Conservation (phyloP, 2,888 invertebrate species). For the Cylloceria caligata region DNA sequence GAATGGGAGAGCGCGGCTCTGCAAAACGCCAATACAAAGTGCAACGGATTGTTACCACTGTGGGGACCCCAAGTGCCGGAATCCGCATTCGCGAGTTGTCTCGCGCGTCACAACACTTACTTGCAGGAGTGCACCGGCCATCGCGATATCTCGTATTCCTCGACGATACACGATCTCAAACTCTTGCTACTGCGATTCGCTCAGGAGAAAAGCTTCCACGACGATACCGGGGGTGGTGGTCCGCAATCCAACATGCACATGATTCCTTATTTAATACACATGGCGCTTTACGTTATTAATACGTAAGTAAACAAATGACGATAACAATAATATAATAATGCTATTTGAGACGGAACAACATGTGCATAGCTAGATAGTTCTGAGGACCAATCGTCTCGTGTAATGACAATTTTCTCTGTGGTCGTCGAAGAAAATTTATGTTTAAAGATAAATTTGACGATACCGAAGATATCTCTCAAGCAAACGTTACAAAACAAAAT, state of each 20-base stretch:
- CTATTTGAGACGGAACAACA: neutral
- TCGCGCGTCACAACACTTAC: conserved; percentile 96
- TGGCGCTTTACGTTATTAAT: conserved; percentile 97
- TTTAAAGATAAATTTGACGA: neutral
- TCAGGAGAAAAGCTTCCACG: conserved; percentile 97
- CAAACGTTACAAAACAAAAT: no score
- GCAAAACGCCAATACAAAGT: conserved; percentile 98
- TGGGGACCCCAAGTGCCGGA: conserved; percentile 98
- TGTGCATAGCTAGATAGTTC: neutral
- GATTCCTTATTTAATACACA: conserved; percentile 96
- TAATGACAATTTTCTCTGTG: neutral
- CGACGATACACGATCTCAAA: conserved; percentile 97
- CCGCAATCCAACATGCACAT: conserved; percentile 99
- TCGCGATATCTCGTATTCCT: conserved; percentile 92
- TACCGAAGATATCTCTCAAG: no score
- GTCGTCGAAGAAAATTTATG: no score
- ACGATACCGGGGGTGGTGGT: conserved; percentile 98
- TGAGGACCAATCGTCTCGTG: neutral
- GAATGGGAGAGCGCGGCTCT: conserved; percentile 99
- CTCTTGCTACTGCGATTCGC: conserved; percentile 95
- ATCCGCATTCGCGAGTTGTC: conserved; percentile 96
- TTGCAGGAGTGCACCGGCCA: conserved; percentile 90
- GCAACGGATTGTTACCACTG: conserved; percentile 97
- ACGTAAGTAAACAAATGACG: conserved; percentile 87
- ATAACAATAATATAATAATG: neutral